Conservation (phyloP, 2,888 invertebrate species). For the Epinotia ramella region DNA sequence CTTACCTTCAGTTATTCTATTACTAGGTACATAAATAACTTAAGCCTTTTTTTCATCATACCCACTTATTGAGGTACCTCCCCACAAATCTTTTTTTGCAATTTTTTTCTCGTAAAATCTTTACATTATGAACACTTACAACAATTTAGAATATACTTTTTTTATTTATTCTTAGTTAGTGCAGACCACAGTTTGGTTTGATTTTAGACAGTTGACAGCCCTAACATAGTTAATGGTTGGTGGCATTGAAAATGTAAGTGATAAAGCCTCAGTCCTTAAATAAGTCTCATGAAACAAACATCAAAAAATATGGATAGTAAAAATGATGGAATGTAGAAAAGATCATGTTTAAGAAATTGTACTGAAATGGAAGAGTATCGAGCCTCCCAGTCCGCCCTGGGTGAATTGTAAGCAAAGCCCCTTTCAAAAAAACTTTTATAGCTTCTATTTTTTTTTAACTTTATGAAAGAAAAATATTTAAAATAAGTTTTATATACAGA, state of each 20-base stretch:
- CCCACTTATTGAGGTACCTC: conserved; percentile 15
- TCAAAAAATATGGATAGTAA: conserved; percentile 40
- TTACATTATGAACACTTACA: conserved; percentile 81
- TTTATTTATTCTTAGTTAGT: conserved; percentile 56
- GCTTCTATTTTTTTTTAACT: too few species aligned
- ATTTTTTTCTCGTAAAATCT: conserved; percentile 73
- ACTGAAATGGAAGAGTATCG: not conserved
- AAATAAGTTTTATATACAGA: not conserved
- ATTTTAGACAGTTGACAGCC: conserved; percentile 10
- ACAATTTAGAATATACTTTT: conserved; percentile 80
- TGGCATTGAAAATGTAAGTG: not conserved
- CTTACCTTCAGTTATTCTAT: conserved; percentile 33
- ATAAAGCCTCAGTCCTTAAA: not conserved
- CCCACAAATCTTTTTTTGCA: conserved; percentile 60
- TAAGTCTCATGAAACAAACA: conserved; percentile 8
- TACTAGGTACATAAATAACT: conserved; percentile 43
- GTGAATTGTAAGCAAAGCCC: not conserved
- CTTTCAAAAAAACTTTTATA: not conserved
- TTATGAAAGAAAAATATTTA: too few species aligned
- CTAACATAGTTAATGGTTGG: not conserved
- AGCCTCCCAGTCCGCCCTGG: too few species aligned
- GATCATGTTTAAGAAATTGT: conserved; percentile 19
- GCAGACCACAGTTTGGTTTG: conserved; percentile 59
- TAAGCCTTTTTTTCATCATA: conserved; percentile 34
- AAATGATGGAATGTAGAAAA: conserved; percentile 46